A percentile compares a stretch with the other conserved stretches of the same genome.
Evolutionary conservation across 2,797 vertebrate genomes (phyloP).

Genomic region (Phoxinus dragarum): DNA sequence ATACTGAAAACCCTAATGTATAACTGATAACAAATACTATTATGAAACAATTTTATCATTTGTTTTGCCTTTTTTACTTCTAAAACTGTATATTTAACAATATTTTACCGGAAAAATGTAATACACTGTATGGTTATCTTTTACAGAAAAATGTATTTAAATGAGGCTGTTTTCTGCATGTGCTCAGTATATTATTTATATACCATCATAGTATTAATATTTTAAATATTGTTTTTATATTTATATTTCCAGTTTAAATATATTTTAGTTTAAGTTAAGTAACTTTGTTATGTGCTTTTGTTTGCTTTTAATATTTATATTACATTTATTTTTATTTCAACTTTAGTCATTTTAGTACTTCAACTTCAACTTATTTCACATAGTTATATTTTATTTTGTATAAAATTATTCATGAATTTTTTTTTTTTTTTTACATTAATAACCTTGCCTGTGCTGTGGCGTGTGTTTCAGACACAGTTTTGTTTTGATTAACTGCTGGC

Average conservation of each 20-base stretch:
- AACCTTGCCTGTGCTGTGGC: background rate
- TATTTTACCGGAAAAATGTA: too few species aligned
- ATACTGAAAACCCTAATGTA: too few species aligned
- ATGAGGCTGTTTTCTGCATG: constrained; percentile 39
- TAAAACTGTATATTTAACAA: too few species aligned
- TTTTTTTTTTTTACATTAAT: background rate
- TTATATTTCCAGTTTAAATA: background rate
- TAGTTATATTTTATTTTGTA: background rate
- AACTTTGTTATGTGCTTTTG: background rate
- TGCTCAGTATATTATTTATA: background rate
- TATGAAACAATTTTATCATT: too few species aligned
- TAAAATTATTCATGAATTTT: background rate
- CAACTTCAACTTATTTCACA: background rate
- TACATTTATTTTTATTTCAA: background rate
- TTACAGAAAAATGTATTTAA: constrained; percentile 34
- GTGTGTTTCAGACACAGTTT: constrained; percentile 29
- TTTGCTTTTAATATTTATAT: background rate
- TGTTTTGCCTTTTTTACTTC: too few species aligned
- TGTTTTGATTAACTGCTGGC: constrained; percentile 47
- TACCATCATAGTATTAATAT: background rate
- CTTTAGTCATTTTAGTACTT: background rate
- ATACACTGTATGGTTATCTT: too few species aligned
- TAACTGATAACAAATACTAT: too few species aligned
- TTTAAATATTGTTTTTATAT: background rate
- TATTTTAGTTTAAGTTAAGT: background rate